Evolutionary conservation across 1,140 invertebrate genomes (phyloP), one percentile per base, ranked within the genome.

Genomic region (Pseudobourletiella spinata): DNA sequence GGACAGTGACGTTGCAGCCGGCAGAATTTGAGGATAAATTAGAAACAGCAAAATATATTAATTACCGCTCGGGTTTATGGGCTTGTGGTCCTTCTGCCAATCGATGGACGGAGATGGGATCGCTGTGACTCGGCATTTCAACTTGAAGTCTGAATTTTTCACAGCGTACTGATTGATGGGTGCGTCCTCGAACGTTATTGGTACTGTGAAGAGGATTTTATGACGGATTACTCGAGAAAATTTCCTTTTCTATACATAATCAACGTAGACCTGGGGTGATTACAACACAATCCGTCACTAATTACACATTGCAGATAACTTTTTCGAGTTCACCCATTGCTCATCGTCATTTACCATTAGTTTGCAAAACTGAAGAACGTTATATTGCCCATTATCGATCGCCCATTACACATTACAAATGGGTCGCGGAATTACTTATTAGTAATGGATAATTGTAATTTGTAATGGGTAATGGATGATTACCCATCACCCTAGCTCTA

Each of bases 101-200:
- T 65, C 61, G 18, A 63, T 43, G n/a, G 57, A 42, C 20, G 61
- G 61, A 3, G 52, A n/a, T 2, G 51, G 55, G 48, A 56, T 56
- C 24, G 91, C 89, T 51, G 81, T 83, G 0, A 94, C 91, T 74
- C 86, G 81, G 71, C 93, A 96, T 72, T 82, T 83, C 8, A 95
- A 82, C 74, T 82, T 82, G 71, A 84, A 89, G 64, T 88, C 82
- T 57, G 81, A 78, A 3, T 84, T 84, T 25, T 87, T 79, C n/a
- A 86, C 85, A 0, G 90, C 86, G 72, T 82, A 86, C 75, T 95
- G 91, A 72, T 87, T 84, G 67, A 78, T 77, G n/a, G 89, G 89
- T 0, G 89, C 89, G 52, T 70, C 68, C 48, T 70, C 68, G 43
- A 70, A 70, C 18, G 68, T 70, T 32, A 70, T 70, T 57, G 68